A percentile compares a stretch with the other conserved stretches of the same genome.
Conservation (phyloP, 2,113 vertebrate species). For the Pseudorectes ferrugineus region DNA sequence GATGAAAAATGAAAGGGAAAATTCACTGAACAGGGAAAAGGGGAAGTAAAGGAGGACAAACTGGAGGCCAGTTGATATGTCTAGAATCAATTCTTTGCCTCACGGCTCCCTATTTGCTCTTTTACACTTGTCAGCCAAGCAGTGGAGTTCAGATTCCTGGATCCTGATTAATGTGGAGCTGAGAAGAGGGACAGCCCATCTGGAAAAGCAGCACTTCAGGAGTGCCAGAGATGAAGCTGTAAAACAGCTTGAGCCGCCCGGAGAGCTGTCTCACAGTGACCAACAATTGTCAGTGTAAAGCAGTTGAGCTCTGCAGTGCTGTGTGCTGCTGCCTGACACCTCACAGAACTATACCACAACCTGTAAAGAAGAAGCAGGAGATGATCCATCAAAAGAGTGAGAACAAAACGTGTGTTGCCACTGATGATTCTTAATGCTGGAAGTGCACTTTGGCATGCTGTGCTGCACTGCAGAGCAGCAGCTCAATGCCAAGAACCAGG, state of each 20-base stretch:
- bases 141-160: not conserved
- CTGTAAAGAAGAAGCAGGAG: not conserved
- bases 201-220: not conserved
- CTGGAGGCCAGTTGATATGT: not conserved
- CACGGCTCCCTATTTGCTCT: not conserved
- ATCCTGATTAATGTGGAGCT: not conserved
- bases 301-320: not conserved
- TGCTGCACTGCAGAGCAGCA: not conserved
- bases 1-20: not conserved
- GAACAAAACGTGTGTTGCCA: not conserved
- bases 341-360: not conserved
- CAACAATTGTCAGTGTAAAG: not conserved
- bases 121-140: not conserved
- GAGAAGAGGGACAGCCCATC: not conserved
- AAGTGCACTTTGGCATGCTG: accelerated
- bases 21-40: not conserved
- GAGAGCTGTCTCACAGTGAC: not conserved
- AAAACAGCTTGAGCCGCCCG: not conserved
- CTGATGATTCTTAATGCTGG: not conserved
- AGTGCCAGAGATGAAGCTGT: not conserved
- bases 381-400: not conserved
- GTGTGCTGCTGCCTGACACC: not conserved
- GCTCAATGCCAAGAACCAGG: not conserved
- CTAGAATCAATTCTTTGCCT: not conserved
- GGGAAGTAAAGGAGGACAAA: not conserved